Conservation (phyloP, 1,140 invertebrate genomes). For the Monochamus saltuarius region DNA sequence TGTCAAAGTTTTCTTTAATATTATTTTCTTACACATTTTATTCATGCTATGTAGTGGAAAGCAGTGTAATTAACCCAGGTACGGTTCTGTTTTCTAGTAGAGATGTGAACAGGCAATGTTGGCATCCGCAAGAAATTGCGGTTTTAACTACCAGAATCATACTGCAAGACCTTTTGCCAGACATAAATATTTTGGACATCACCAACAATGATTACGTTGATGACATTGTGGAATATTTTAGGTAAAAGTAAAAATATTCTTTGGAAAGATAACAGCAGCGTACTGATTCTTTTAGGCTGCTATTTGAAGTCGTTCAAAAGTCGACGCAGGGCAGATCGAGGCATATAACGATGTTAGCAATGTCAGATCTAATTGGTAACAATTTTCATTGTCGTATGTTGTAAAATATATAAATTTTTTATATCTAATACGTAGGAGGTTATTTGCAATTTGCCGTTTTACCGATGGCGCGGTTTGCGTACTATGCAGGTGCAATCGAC, state of each 20-base stretch:
- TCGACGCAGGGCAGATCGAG: constrained; percentile 52
- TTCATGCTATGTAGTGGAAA: too few species aligned
- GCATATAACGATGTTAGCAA: constrained; percentile 55
- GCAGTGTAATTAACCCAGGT: constrained; percentile 25
- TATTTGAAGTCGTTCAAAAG: constrained; percentile 53
- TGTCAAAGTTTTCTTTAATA: too few species aligned
- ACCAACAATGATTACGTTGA: constrained; percentile 52
- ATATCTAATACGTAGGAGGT: constrained; percentile 46
- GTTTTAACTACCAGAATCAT: constrained; percentile 53
- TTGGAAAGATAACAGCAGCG: neutral
- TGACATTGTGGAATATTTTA: constrained; percentile 56
- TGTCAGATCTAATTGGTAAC: constrained; percentile 55
- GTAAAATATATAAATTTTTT: neutral
- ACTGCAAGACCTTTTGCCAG: constrained; percentile 52
- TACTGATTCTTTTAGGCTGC: constrained; percentile 38
- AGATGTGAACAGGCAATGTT: constrained; percentile 49
- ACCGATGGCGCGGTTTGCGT: constrained; percentile 58
- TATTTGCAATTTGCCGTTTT: constrained; percentile 59
- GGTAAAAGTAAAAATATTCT: neutral
- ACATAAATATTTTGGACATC: constrained; percentile 45
- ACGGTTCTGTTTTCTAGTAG: constrained; percentile 52
- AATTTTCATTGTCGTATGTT: too few species aligned
- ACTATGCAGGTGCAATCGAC: constrained; percentile 61
- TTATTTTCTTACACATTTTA: too few species aligned
- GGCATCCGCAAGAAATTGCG: constrained; percentile 53